Percentiles rank a stretch among this genome's conserved stretches.
Conservation (phyloP, 2,888 invertebrate species). For the Pantelozetes paolii region DNA sequence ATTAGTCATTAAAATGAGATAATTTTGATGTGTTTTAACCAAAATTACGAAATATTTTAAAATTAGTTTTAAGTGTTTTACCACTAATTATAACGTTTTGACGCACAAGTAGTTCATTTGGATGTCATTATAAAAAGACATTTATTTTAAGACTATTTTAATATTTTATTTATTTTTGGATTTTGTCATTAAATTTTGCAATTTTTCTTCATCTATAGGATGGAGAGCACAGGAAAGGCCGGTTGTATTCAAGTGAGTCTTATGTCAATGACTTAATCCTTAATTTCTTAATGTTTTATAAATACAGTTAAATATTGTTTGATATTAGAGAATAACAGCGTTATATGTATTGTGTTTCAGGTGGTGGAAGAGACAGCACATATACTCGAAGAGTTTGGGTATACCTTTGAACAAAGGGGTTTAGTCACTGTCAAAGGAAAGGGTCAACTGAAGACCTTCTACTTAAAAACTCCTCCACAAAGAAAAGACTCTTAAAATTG, state of each 20-base stretch:
- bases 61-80: no score
- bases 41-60: no score
- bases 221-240: slow-evolving; percentile 96
- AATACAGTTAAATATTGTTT: no score
- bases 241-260: slow-evolving; percentile 78
- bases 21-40: no score
- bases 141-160: no score
- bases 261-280: slow-evolving; percentile 2
- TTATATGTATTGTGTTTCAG: slow-evolving; percentile 61
- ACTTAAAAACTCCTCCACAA: slow-evolving; percentile 56
- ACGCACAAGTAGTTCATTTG: no score
- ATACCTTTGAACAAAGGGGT: slow-evolving; percentile 88
- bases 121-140: no score
- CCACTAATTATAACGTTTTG: no score
- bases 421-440: slow-evolving; percentile 94
- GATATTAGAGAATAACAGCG: no score
- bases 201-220: slow-evolving; percentile 57
- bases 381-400: slow-evolving; percentile 82
- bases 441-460: slow-evolving; percentile 92
- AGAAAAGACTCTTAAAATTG: slow-evolving; percentile 21
- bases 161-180: not conserved
- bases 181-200: not conserved
- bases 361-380: slow-evolving; percentile 91
- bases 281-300: no score
- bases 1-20: no score